Conservation (phyloP, 1,140 invertebrate species). For the Drosophila kanapiae region DNA sequence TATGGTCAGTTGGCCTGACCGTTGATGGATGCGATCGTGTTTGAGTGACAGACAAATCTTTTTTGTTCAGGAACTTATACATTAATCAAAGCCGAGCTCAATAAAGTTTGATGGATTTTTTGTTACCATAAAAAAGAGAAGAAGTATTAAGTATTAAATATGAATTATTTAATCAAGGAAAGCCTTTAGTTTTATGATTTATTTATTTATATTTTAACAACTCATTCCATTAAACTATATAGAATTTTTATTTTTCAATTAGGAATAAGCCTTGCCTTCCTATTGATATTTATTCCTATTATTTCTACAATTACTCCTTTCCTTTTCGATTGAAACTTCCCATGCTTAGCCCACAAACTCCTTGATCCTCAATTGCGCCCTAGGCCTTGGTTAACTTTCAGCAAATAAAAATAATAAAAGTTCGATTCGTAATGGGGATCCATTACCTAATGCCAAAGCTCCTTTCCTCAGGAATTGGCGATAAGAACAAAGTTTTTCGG, state of each 20-base stretch:
- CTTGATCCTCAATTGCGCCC: slow-evolving; percentile 38
- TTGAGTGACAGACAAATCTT: slow-evolving; percentile 12
- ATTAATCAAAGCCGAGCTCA: background rate
- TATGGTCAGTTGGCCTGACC: slow-evolving; percentile 37
- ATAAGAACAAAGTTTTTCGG: slow-evolving; percentile 60
- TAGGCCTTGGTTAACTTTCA: slow-evolving; percentile 27
- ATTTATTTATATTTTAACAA: too few species aligned
- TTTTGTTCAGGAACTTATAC: background rate
- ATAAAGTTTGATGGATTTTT: too few species aligned
- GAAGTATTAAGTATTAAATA: background rate
- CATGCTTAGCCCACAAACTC: slow-evolving; percentile 20
- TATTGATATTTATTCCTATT: background rate
- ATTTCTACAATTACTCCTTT: background rate
- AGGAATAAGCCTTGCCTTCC: background rate
- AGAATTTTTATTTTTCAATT: background rate
- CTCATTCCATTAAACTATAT: too few species aligned
- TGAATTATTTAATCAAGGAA: too few species aligned
- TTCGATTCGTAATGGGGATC: slow-evolving; percentile 48
- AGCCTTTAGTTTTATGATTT: too few species aligned
- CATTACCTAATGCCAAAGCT: slow-evolving; percentile 77
- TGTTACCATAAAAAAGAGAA: background rate
- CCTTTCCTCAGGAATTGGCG: slow-evolving; percentile 50
- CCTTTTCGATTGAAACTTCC: slow-evolving; percentile 1
- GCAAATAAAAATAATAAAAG: slow-evolving; percentile 14
- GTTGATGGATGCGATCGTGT: slow-evolving; percentile 22